These are phyloP conservation scores for Dolomedes plantarius DNA, from an alignment of 2,888 invertebrate genomes.

Conservation along the genomic window DNA sequence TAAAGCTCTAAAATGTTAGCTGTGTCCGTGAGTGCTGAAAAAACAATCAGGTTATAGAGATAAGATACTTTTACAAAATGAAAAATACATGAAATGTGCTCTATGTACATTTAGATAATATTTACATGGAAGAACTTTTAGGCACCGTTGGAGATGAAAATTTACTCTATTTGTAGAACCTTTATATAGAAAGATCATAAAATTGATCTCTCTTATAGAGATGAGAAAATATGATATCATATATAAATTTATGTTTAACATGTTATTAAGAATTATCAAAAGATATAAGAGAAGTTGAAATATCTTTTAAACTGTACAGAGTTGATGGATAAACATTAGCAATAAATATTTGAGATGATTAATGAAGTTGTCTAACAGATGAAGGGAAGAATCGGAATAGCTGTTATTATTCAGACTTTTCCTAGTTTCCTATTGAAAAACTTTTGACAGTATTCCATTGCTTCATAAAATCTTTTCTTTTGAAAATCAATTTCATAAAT, in stretches of 20 bases:
- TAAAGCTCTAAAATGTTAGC: constrained; percentile 45
- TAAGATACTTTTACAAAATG: neutral
- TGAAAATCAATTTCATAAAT: no score
- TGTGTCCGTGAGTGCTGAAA: neutral
- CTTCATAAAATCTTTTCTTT: no score
- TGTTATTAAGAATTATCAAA: neutral
- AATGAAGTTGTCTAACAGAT: no score
- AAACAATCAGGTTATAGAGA: neutral
- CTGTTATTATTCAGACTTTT: no score
- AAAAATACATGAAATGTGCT: neutral
- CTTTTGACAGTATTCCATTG: no score
- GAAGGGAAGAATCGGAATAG: no score
- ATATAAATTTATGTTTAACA: neutral
- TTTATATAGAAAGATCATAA: neutral
- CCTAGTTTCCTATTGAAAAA: no score
- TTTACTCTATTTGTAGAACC: neutral
- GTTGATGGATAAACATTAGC: no score
- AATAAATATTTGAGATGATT: no score
- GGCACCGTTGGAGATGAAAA: constrained; percentile 52
- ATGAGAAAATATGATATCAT: neutral
- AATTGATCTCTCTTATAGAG: neutral
- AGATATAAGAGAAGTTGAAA: neutral
- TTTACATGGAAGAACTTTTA: constrained; percentile 66
- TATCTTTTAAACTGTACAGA: neutral
- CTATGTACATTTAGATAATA: neutral